Base-by-base conservation (phyloP, 2,888 invertebrate genomes). In the Dysmachus trigonus region DNA sequence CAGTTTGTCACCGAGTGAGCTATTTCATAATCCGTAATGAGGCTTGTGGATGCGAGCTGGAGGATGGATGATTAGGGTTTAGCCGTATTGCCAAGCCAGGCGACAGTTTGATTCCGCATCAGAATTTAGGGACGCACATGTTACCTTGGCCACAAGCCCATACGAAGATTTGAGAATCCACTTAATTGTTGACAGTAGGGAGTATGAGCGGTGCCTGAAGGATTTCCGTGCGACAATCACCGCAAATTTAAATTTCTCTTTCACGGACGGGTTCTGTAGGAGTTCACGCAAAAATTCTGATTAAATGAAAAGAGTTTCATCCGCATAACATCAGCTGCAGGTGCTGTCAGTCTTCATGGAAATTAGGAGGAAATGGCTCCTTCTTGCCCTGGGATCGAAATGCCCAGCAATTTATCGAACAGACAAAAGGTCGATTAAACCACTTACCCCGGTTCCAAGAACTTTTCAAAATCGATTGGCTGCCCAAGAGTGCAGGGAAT, bases 141-240 rank as follows among this genome's bases (percentile, higher is more conserved):
- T 79, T 51, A 79, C 51, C 79, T 38, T 38, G n/a, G 79, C 79
- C 79, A 31, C 79, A 79, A 79, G 33, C 79, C 51, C 53, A 31
- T 51, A 51, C 30, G 79, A 79, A 79, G 79, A 79, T 51, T 79
- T 79, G 30, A 79, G 79, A 31, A 22, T 51, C 47, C 51, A 27
- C 38, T n/a, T 79, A 79, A 79, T 79, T 51, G 79, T 79, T 53
- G 79, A 79, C 79, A 79, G n/a, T 51, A 30, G 30, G 47, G n/a
- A 51, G 79, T n/a, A n/a, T n/a, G 53, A 31, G 27, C 31, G 47
- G 15, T 15, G 47, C 47, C 47, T 79, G 47, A 79, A 30, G 77
- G 77, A 51, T 47, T 47, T 41, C 15, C 13, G 4, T 41, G 13
- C 15, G 38, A 41, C 13, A 41, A 41, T 41, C 38, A 41, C 10